Evolutionary conservation across 37 sponge, comb jelly and placozoan species (phyloP).

Genomic region (Ianthella basta): DNA sequence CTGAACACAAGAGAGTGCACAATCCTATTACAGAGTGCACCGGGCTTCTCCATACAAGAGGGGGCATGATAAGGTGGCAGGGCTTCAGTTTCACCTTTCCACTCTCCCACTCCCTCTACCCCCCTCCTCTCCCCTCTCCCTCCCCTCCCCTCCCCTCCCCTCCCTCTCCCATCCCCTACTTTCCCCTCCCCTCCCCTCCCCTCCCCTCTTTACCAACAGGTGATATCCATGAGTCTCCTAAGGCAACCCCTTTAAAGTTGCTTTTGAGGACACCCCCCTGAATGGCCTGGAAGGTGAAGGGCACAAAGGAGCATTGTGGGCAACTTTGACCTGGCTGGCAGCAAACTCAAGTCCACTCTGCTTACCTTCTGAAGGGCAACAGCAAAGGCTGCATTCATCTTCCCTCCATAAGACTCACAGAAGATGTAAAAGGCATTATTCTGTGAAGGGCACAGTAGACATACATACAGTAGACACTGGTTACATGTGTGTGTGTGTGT

Average conservation of each 20-base stretch:
- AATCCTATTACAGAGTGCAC: too few relatives aligned
- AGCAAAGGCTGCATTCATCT: slow-evolving; percentile 85
- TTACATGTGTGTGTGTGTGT: too few relatives aligned
- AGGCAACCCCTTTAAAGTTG: slow-evolving; percentile 77
- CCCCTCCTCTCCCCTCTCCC: too few relatives aligned
- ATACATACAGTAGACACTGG: not conserved
- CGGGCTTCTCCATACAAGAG: too few relatives aligned
- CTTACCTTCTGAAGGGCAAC: slow-evolving; percentile 46
- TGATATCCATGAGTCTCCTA: slow-evolving; percentile 86
- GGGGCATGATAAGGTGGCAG: too few relatives aligned
- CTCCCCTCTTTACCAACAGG: slow-evolving; percentile 67
- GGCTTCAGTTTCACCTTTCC: too few relatives aligned
- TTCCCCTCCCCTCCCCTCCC: too few relatives aligned
- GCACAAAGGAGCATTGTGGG: too few relatives aligned
- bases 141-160: too few relatives aligned
- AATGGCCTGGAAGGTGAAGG: slow-evolving; percentile 49
- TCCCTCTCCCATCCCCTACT: too few relatives aligned
- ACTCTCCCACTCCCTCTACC: too few relatives aligned
- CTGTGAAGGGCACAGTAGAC: slow-evolving; percentile 36
- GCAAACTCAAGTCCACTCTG: not conserved
- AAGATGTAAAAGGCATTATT: slow-evolving; percentile 83
- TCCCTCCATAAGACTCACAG: slow-evolving; percentile 91
- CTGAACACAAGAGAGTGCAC: too few relatives aligned
- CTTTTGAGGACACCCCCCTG: slow-evolving; percentile 3
- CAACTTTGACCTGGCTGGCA: not conserved